Evolutionary conservation across 2,113 vertebrate species (phyloP).

Genomic region (Zosterops hypoxanthus): DNA sequence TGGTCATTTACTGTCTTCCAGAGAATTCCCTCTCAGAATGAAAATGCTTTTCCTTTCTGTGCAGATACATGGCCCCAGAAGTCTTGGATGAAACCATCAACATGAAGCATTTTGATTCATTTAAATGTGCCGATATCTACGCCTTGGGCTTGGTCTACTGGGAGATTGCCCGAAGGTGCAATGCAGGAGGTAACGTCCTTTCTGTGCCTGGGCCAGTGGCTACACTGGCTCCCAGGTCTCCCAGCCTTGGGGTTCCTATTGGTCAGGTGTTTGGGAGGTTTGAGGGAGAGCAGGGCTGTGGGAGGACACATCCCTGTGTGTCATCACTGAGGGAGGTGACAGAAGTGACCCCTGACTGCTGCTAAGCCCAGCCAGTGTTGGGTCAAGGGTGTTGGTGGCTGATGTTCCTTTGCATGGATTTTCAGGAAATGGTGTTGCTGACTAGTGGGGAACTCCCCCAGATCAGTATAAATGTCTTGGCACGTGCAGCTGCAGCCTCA

Average conservation of each 20-base stretch:
- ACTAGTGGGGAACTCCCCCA: neutral
- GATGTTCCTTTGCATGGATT: neutral
- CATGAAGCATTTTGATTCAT: constrained; percentile 99
- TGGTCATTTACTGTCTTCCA: accelerated
- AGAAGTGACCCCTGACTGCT: accelerated
- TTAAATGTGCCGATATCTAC: constrained; percentile 98
- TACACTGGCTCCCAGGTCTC: accelerated
- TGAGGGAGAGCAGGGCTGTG: neutral
- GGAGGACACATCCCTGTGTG: accelerated
- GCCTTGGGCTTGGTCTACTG: constrained; percentile 96
- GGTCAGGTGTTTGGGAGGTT: accelerated
- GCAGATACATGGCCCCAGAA: constrained; percentile 98
- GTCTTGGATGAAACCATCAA: constrained; percentile 98
- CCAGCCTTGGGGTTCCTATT: accelerated
- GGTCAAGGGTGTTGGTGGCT: neutral
- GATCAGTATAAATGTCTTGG: neutral
- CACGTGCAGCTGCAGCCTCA: neutral
- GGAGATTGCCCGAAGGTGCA: constrained; percentile 96
- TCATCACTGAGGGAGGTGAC: neutral
- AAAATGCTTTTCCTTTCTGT: neutral
- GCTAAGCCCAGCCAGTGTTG: too few species aligned
- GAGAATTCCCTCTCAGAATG: neutral
- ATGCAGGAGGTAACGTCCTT: constrained; percentile 83
- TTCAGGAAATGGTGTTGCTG: neutral
- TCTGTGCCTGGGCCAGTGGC: accelerated